Percentiles rank a stretch among this genome's conserved stretches.
These are phyloP conservation scores for Dromaius novaehollandiae DNA, from an alignment of 2,113 vertebrate species.

Conservation along the genomic window DNA sequence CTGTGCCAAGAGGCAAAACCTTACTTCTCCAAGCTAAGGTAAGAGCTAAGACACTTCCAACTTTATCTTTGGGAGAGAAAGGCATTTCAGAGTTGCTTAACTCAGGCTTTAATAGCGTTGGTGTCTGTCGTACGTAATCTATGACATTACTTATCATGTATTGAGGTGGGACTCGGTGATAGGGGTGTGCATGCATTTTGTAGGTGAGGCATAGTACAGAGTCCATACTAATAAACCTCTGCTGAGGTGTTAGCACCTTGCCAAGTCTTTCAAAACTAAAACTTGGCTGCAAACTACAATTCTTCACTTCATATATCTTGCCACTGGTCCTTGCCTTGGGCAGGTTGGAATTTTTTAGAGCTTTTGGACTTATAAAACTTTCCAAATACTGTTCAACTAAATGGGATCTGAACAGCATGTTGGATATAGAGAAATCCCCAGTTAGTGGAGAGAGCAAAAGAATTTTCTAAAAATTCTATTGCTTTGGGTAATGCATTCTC, in stretches of 20 bases:
- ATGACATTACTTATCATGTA: accelerated
- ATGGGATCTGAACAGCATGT: background rate
- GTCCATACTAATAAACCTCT: background rate
- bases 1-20: conserved; percentile 90
- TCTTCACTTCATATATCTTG: background rate
- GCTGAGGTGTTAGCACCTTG: background rate
- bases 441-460: background rate
- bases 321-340: background rate
- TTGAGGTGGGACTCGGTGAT: background rate
- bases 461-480: background rate
- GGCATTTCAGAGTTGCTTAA: background rate
- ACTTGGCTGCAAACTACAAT: background rate
- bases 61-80: background rate
- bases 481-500: background rate
- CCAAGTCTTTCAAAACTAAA: background rate
- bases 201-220: background rate
- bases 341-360: background rate
- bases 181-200: background rate
- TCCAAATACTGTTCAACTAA: background rate
- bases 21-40: conserved; percentile 98
- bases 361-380: background rate
- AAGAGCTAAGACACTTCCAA: conserved; percentile 3
- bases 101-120: background rate
- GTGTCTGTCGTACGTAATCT: background rate
- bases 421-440: background rate